Conservation (phyloP, 2,888 invertebrate genomes). For the Drosophila trichaetosa region DNA sequence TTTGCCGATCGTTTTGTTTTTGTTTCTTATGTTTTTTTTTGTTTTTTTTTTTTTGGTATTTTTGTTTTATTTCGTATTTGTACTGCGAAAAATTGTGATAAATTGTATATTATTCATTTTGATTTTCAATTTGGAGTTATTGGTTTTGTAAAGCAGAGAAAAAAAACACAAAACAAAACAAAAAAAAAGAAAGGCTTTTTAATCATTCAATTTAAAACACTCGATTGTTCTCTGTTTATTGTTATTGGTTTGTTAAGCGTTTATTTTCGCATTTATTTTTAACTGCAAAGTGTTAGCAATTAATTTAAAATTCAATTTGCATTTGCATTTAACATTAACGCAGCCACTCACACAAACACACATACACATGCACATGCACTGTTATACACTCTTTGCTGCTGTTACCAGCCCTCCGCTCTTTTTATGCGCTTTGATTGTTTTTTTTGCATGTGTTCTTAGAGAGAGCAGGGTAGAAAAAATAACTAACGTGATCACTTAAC, state of each 20-base stretch:
- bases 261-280: background rate
- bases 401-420: conserved; percentile 19
- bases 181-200: background rate
- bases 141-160: background rate
- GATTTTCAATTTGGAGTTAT: conserved; percentile 7
- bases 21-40: conserved; percentile 13
- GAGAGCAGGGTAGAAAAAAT: background rate
- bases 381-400: conserved; percentile 13
- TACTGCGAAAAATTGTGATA: conserved; percentile 62
- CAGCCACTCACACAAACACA: conserved; percentile 3
- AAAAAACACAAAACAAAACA: background rate
- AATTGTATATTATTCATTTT: conserved; percentile 13
- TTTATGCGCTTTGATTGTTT: conserved; percentile 12
- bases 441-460: conserved; percentile 11
- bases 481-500: conserved; percentile 25
- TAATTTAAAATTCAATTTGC: conserved; percentile 3
- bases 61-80: conserved; percentile 50
- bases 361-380: conserved; percentile 8
- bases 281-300: background rate
- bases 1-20: conserved; percentile 35
- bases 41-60: conserved; percentile 31
- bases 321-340: conserved; percentile 9
- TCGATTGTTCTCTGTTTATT: conserved; percentile 5
- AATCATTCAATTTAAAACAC: background rate
- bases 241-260: background rate